These are phyloP conservation scores for Ondatra zibethicus DNA, from an alignment of 2,113 vertebrate species.

Conservation along the genomic window DNA sequence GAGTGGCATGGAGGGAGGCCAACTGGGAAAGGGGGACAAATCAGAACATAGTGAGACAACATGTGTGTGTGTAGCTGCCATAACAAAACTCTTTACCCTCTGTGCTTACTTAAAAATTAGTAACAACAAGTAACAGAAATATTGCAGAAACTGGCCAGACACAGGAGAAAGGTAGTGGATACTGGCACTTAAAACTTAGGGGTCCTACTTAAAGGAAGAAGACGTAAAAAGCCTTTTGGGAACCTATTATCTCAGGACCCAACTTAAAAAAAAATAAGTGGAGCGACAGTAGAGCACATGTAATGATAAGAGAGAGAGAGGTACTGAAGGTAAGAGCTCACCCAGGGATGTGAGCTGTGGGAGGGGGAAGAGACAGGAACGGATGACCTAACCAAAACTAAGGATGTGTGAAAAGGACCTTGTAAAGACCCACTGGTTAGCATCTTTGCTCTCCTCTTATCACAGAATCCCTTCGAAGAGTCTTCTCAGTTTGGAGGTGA, in stretches of 20 bases:
- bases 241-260: background rate
- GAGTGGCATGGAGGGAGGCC: background rate
- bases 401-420: background rate
- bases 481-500: background rate
- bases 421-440: too few relatives aligned
- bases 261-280: background rate
- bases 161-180: background rate
- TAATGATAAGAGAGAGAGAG: background rate
- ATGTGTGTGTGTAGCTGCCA: background rate
- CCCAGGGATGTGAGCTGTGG: too few relatives aligned
- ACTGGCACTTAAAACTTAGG: background rate
- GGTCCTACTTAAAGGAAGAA: background rate
- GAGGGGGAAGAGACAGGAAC: background rate
- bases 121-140: background rate
- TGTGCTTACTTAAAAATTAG: background rate
- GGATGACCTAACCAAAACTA: background rate
- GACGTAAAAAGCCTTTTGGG: background rate
- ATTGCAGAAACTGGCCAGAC: background rate
- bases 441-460: background rate
- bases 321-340: too few relatives aligned
- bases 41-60: background rate
- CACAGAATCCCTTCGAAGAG: background rate
- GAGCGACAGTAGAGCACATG: background rate
- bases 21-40: background rate
- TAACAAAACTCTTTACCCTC: background rate